Evolutionary conservation across 2,888 invertebrate genomes (phyloP).

Genomic region (Cephus nigrinus): DNA sequence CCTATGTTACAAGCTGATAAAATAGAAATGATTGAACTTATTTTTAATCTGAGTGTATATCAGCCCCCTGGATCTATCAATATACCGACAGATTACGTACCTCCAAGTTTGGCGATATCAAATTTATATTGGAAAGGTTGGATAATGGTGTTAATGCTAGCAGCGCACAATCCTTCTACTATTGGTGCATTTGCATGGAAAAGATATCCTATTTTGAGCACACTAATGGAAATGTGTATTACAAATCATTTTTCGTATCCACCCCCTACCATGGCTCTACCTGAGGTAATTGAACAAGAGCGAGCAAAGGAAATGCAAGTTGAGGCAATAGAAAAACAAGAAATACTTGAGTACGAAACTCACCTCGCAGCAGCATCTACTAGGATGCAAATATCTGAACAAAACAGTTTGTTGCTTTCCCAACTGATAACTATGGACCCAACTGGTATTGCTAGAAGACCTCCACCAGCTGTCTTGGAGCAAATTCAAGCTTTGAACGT

Average conservation of each 20-base stretch:
- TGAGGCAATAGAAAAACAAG: conserved; percentile 78
- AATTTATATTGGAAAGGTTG: conserved; percentile 95
- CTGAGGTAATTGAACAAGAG: conserved; percentile 72
- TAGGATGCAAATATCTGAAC: conserved; percentile 89
- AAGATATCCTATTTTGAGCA: conserved; percentile 89
- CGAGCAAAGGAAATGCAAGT: conserved; percentile 77
- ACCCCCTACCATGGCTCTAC: conserved; percentile 74
- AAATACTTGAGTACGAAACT: conserved; percentile 88
- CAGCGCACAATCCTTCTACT: conserved; percentile 90
- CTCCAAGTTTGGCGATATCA: conserved; percentile 91
- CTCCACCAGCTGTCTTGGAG: conserved; percentile 82
- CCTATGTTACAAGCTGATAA: conserved; percentile 82
- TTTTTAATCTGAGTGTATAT: conserved; percentile 92
- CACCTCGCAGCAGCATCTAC: conserved; percentile 92
- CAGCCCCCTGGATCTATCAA: conserved; percentile 93
- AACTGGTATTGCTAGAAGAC: conserved; percentile 82
- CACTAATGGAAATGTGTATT: conserved; percentile 96
- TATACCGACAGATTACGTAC: conserved; percentile 84
- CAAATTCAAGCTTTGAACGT: conserved; percentile 82
- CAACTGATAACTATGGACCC: conserved; percentile 90
- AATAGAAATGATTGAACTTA: conserved; percentile 86
- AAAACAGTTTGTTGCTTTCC: conserved; percentile 85
- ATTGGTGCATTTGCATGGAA: conserved; percentile 91
- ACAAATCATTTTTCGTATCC: conserved; percentile 85
- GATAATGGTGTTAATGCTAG: conserved; percentile 86